Evolutionary conservation across 2,888 invertebrate genomes (phyloP).

Genomic region (Callinectes sapidus): DNA sequence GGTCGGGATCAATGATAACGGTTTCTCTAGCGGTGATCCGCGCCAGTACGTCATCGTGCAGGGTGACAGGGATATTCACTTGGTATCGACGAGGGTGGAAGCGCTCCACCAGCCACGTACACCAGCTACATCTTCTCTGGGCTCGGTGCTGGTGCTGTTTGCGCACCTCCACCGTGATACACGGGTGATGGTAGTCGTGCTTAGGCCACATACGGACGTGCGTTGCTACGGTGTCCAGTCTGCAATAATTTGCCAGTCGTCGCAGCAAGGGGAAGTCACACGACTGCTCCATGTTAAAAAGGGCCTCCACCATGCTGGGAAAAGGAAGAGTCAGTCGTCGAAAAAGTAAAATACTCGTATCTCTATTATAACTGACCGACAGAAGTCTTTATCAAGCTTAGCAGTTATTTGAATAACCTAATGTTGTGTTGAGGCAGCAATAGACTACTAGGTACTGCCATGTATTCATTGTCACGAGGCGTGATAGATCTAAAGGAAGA

Average conservation of each 20-base stretch:
- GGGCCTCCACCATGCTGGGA: conserved; percentile 57
- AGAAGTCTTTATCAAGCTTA: neutral
- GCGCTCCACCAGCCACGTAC: conserved; percentile 13
- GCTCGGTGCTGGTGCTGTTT: conserved; percentile 14
- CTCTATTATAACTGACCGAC: neutral
- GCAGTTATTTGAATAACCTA: neutral
- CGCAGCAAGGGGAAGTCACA: conserved; percentile 60
- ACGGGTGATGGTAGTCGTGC: conserved; percentile 43
- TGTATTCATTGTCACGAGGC: neutral
- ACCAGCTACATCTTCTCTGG: neutral
- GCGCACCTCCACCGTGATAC: conserved; percentile 44
- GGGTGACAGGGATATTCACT: conserved; percentile 43
- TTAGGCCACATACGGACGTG: conserved; percentile 63
- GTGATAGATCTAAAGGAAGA: neutral
- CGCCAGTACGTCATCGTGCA: conserved; percentile 46
- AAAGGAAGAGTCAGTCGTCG: neutral
- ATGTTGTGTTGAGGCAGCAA: neutral
- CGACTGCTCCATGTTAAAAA: conserved; percentile 56
- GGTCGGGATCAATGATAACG: neutral
- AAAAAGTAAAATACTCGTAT: neutral
- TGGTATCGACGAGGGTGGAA: conserved; percentile 47
- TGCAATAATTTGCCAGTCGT: conserved; percentile 41
- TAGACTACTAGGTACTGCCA: neutral
- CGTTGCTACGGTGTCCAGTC: conserved; percentile 35
- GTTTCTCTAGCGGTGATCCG: conserved; percentile 50